Conservation (phyloP, 1,140 invertebrate genomes). For the Steinernema feltiae region DNA sequence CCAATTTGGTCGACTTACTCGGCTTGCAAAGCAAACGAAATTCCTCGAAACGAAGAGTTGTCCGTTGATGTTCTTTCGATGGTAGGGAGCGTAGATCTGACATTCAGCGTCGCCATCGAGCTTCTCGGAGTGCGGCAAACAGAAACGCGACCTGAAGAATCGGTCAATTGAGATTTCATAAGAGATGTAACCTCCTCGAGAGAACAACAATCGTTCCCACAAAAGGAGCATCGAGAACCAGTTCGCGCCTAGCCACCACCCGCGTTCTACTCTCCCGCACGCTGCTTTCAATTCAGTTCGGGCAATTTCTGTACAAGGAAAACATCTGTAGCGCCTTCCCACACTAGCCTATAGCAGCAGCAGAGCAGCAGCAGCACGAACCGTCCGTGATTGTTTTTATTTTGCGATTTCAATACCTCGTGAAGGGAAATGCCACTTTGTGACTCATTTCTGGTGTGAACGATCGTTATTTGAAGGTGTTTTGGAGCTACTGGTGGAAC, state of each 20-base stretch:
- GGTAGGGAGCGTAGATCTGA: slow-evolving; percentile 87
- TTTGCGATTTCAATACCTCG: not conserved
- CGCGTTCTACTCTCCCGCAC: not conserved
- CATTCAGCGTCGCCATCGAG: slow-evolving; percentile 84
- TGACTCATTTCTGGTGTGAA: not conserved
- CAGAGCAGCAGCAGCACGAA: too few species aligned
- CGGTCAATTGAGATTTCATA: too few species aligned
- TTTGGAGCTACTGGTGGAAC: too few species aligned
- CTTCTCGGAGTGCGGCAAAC: slow-evolving; percentile 78
- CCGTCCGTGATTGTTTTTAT: not conserved
- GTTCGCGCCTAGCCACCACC: not conserved
- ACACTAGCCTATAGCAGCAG: too few species aligned
- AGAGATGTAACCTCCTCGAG: too few species aligned
- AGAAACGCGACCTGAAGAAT: slow-evolving; percentile 74
- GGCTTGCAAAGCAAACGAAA: slow-evolving; percentile 90
- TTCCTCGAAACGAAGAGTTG: slow-evolving; percentile 83
- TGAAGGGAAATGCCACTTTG: not conserved
- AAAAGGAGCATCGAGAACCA: not conserved
- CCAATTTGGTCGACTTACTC: too few species aligned
- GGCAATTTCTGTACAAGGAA: not conserved
- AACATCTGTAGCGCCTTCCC: too few species aligned
- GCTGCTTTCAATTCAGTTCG: not conserved
- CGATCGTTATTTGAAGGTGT: not conserved
- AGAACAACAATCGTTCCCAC: not conserved
- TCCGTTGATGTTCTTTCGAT: slow-evolving; percentile 81